phyloP scores from a whole-genome alignment of 2,113 vertebrate genomes.

The Anguilla rostrata region DNA sequence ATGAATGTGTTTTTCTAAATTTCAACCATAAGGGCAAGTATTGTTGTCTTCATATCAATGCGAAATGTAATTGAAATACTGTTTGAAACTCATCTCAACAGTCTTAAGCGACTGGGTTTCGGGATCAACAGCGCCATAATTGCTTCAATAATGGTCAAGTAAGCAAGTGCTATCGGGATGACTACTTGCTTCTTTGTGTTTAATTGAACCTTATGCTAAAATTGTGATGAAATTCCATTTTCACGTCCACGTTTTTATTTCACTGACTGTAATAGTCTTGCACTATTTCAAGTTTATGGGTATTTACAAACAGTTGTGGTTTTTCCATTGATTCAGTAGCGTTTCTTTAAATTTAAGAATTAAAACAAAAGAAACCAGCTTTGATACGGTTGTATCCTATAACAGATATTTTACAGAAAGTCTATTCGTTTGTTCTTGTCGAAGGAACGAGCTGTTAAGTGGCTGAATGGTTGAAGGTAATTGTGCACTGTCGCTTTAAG shows the following conservation, averaged over 20 bases:
- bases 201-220: too few relatives aligned
- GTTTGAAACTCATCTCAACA: background rate
- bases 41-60: background rate
- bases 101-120: background rate
- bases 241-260: background rate
- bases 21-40: too few relatives aligned
- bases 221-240: too few relatives aligned
- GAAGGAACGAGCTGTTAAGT: background rate
- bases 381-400: background rate
- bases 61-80: background rate
- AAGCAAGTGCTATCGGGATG: too few relatives aligned
- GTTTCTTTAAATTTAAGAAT: background rate
- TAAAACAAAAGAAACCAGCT: background rate
- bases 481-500: conserved; percentile 61
- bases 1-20: too few relatives aligned
- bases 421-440: background rate
- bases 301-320: background rate
- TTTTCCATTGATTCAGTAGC: background rate
- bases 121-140: too few relatives aligned
- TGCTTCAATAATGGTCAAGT: too few relatives aligned
- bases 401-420: background rate
- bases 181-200: too few relatives aligned
- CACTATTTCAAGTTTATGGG: background rate
- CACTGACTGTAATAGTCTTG: background rate
- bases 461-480: background rate